Base-by-base conservation (phyloP, 1,140 invertebrate species). In the Brachionus asplanchnoidis region DNA sequence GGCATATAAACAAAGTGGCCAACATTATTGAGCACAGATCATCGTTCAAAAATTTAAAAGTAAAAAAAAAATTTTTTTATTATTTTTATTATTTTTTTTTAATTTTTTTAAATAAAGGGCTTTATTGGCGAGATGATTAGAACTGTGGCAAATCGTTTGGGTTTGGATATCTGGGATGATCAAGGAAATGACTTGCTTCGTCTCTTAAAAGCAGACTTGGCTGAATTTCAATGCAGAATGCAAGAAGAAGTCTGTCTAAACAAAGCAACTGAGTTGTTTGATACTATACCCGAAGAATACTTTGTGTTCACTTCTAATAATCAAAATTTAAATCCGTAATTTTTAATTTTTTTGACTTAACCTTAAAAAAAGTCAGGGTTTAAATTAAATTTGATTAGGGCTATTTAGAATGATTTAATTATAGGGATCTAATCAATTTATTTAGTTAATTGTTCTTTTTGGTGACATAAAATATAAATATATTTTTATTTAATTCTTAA, bases 1-100 rank as follows among this genome's bases (percentile, higher is more conserved):
- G 53, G 53, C 79, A 82, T 14, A 65, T 65, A 14, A 68, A 82
- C 20, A 82, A 82, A 68, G 53, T 82, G 20, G 79, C 79, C 11
- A 68, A 65, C 20, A 68, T 82, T 9, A 60, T 82, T 11, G 79
- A 82, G 26, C 79, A 82, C 23, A 60, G 79, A 66, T 8, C 53
- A 14, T 82, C 79, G 0, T 82, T 82, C 20, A 68, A 65, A 40
- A 42, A 42, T 12, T 11, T 82, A 44, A 82, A 56, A 46, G 78
- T 80, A 42, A 8, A 32, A 68, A 68, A 68, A 68, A 36, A 0
- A n/a, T 32, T 68, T 32, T 68, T n/a, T n/a, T n/a, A n/a, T n/a
- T n/a, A n/a, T n/a, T n/a, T n/a, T 68, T 1, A 32, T 4, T 32
- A n/a, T 28, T 28, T 68, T 0, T 1, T 23, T 65, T 23, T 32